phyloP scores from a whole-genome alignment of 2,797 vertebrate genomes.

The Balearica regulorum region DNA sequence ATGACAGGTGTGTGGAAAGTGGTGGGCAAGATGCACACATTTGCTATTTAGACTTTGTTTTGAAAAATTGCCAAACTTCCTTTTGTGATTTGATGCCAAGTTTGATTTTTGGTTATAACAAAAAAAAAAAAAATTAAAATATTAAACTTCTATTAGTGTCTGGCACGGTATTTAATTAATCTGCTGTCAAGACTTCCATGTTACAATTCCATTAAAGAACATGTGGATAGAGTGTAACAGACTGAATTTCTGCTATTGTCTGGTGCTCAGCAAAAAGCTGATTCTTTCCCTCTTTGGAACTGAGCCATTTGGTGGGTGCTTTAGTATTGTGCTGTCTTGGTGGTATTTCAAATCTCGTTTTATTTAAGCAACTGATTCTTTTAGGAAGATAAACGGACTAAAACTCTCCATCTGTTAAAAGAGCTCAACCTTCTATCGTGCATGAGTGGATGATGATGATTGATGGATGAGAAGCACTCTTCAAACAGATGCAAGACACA shows the following conservation, averaged over 20 bases:
- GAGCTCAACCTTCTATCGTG: background rate
- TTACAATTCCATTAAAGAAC: background rate
- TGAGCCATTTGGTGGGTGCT: constrained; percentile 28
- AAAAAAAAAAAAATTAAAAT: background rate
- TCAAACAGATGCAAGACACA: background rate
- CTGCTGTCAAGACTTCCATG: background rate
- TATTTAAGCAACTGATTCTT: background rate
- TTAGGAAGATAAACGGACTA: background rate
- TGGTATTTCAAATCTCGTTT: background rate
- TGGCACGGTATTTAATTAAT: background rate
- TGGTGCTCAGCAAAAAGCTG: background rate
- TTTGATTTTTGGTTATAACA: background rate
- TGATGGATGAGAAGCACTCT: background rate
- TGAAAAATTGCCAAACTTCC: background rate
- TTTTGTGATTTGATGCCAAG: background rate
- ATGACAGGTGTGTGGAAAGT: background rate
- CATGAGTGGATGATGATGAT: background rate
- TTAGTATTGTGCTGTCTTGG: background rate
- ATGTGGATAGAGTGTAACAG: background rate
- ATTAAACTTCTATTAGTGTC: background rate
- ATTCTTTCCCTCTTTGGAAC: constrained; percentile 22
- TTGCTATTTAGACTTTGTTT: background rate
- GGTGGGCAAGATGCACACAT: background rate
- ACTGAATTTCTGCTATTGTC: background rate
- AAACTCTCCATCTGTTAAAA: background rate